These are phyloP conservation scores for Rachycentron canadum DNA, from an alignment of 2,797 vertebrate species.

Conservation along the genomic window DNA sequence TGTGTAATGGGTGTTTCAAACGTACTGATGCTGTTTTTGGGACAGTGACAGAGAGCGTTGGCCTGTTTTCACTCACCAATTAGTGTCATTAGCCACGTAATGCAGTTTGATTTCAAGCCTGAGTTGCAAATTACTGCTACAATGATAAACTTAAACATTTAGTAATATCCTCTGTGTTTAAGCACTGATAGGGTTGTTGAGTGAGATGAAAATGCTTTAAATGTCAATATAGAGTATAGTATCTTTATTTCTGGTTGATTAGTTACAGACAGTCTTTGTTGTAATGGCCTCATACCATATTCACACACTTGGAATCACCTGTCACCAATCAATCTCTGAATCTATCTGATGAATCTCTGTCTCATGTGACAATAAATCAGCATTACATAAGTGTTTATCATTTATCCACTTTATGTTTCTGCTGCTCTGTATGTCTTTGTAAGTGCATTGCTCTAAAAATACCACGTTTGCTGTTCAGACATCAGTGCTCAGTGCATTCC, in stretches of 20 bases:
- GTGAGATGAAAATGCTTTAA: conserved; percentile 8
- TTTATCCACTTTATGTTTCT: no score
- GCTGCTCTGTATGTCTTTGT: no score
- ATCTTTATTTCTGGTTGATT: conserved; percentile 4
- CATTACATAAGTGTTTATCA: no score
- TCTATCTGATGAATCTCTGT: no score
- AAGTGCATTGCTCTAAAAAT: no score
- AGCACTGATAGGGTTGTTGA: conserved; percentile 7
- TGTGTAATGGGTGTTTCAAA: conserved; percentile 48
- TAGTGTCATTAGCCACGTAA: conserved; percentile 50
- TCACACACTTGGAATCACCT: conserved; percentile 23
- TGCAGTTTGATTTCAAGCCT: conserved; percentile 39
- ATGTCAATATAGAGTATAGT: background rate
- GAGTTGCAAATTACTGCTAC: conserved; percentile 34
- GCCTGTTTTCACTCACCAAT: conserved; percentile 52
- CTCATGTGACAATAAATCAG: no score
- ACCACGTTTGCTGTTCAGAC: no score
- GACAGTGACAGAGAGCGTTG: conserved; percentile 35
- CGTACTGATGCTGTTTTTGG: conserved; percentile 49
- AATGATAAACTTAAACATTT: conserved; percentile 38
- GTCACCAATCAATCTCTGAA: no score
- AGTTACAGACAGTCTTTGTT: background rate
- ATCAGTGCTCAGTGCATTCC: no score
- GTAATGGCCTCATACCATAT: conserved; percentile 11
- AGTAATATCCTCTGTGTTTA: conserved; percentile 10